Evolutionary conservation across 1,140 invertebrate species (phyloP).

Genomic region (Neodiprion lecontei): DNA sequence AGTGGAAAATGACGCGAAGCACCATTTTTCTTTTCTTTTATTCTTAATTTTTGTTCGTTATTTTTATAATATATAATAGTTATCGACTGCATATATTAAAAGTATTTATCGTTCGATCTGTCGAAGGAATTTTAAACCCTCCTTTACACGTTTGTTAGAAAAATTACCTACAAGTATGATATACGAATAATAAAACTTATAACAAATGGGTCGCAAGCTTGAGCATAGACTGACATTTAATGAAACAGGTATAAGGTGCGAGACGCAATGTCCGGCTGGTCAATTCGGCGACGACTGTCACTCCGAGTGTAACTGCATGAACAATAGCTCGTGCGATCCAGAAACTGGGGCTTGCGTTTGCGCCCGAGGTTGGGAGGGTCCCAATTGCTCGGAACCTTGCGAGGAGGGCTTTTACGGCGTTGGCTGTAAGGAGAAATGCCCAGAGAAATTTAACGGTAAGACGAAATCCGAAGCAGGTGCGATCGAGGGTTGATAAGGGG

Average conservation of each 20-base stretch:
- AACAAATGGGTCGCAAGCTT: neutral
- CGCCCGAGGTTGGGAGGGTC: conserved; percentile 83
- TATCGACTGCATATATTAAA: neutral
- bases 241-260: conserved; percentile 68
- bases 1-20: too few species aligned
- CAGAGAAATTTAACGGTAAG: conserved; percentile 68
- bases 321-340: conserved; percentile 88
- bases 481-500: too few species aligned
- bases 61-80: too few species aligned
- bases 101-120: neutral
- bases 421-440: conserved; percentile 82
- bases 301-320: conserved; percentile 80
- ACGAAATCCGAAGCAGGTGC: conserved; percentile 5
- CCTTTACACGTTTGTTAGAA: neutral
- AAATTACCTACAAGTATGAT: neutral
- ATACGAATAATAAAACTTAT: too few species aligned
- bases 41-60: neutral
- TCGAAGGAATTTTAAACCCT: neutral
- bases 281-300: conserved; percentile 81
- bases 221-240: conserved; percentile 14
- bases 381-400: conserved; percentile 78
- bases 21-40: neutral
- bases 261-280: conserved; percentile 81
- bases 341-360: conserved; percentile 83
- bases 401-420: conserved; percentile 79